phyloP scores from a whole-genome alignment of 2,113 vertebrate genomes.

The Camelus bactrianus region DNA sequence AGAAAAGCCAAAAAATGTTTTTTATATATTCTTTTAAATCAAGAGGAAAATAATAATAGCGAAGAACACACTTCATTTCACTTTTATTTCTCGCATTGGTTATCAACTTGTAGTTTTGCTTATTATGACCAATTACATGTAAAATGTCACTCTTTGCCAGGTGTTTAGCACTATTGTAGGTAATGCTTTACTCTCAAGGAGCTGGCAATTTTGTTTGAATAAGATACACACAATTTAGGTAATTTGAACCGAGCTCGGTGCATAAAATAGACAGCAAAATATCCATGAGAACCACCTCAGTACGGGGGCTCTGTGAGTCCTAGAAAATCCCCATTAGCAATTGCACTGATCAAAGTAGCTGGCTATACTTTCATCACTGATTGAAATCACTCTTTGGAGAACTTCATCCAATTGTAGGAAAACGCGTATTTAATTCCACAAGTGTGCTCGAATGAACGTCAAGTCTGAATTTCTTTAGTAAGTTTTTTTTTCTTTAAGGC shows the following conservation, averaged over 20 bases:
- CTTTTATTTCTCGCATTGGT: not conserved
- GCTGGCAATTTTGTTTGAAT: constrained; percentile 8
- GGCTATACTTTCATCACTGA: not conserved
- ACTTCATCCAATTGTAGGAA: not conserved
- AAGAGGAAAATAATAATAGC: not conserved
- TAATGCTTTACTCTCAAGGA: not conserved
- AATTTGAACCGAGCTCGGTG: not conserved
- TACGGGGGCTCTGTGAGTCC: not conserved
- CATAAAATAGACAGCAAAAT: not conserved
- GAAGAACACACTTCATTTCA: not conserved
- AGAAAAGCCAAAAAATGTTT: constrained; percentile 19
- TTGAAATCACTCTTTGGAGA: not conserved
- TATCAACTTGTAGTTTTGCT: constrained; percentile 2
- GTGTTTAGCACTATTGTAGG: not conserved
- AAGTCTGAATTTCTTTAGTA: not conserved
- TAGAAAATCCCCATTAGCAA: not conserved
- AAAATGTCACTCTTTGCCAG: not conserved
- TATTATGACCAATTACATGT: constrained; percentile 10
- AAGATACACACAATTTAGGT: not conserved
- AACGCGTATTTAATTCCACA: not conserved
- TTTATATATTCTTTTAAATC: not conserved
- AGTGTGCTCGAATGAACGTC: not conserved
- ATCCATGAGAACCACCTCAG: not conserved
- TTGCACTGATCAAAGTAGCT: not conserved
- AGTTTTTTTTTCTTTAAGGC: not conserved